A percentile compares a stretch with the other conserved stretches of the same genome.
Evolutionary conservation across 2,113 vertebrate genomes (phyloP).

Genomic region (Notothenia rossii): DNA sequence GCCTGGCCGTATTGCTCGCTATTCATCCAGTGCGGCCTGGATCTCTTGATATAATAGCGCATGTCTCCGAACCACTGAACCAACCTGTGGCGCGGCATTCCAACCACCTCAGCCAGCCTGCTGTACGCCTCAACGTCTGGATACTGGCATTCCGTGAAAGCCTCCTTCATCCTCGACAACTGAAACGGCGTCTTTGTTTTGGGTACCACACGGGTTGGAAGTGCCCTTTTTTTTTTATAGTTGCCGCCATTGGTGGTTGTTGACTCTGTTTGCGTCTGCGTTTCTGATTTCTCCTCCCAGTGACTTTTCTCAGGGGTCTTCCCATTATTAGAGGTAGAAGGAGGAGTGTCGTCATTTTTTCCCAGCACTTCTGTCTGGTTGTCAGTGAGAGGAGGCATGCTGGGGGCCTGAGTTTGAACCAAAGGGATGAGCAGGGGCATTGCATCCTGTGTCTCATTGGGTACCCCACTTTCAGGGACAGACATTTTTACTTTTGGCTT

Average conservation of each 20-base stretch:
- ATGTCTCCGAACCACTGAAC: constrained; percentile 89
- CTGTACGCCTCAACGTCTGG: constrained; percentile 82
- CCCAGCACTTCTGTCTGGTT: no score
- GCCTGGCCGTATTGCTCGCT: constrained; percentile 47
- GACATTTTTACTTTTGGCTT: no score
- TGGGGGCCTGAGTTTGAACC: no score
- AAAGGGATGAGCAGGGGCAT: no score
- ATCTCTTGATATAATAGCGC: constrained; percentile 87
- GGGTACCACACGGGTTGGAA: background rate
- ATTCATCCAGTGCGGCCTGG: constrained; percentile 85
- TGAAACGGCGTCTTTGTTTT: constrained; percentile 74
- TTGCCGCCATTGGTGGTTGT: background rate
- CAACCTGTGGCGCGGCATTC: constrained; percentile 80
- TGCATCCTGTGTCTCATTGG: no score
- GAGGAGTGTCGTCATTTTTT: background rate
- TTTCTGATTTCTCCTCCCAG: background rate
- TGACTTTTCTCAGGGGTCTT: background rate
- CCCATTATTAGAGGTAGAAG: background rate
- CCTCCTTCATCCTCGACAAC: constrained; percentile 81
- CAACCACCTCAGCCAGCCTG: constrained; percentile 74
- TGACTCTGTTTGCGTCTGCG: background rate
- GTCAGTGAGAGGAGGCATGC: no score
- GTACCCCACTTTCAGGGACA: no score
- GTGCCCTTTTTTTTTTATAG: rapidly evolving
- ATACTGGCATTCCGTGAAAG: constrained; percentile 86